These are phyloP conservation scores for Sceliomorpha sp. DNA, from an alignment of 2,888 invertebrate genomes.

Conservation along the genomic window DNA sequence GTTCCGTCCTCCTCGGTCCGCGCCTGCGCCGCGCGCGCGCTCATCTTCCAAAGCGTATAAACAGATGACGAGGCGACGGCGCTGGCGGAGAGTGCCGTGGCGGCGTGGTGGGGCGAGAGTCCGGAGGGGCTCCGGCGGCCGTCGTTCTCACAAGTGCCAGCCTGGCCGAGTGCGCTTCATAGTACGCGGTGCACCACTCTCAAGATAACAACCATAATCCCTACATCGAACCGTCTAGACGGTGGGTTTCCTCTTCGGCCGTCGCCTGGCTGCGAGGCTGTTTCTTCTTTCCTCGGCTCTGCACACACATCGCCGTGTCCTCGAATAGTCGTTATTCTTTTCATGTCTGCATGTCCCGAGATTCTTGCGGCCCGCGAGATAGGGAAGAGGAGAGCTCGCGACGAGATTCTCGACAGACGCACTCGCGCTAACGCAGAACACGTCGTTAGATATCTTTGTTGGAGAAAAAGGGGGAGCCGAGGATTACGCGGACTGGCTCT, in stretches of 20 bases:
- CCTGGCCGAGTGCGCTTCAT: constrained; percentile 19
- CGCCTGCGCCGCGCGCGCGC: constrained; percentile 59
- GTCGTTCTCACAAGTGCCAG: constrained; percentile 26
- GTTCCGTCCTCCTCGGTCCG: constrained; percentile 22
- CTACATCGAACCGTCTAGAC: constrained; percentile 13
- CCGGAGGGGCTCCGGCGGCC: constrained; percentile 61
- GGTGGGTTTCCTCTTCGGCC: neutral
- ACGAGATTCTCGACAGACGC: too few species aligned
- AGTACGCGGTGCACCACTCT: constrained; percentile 22
- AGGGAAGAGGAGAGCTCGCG: too few species aligned
- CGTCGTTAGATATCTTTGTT: too few species aligned
- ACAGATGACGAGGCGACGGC: constrained; percentile 45
- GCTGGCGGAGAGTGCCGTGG: constrained; percentile 38
- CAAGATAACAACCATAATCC: constrained; percentile 26
- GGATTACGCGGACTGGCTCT: too few species aligned
- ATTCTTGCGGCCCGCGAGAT: too few species aligned
- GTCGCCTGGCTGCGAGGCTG: too few species aligned
- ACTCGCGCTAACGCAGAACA: too few species aligned
- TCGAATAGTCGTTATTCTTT: neutral
- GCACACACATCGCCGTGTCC: neutral
- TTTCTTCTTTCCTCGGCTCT: too few species aligned
- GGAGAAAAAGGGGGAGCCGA: too few species aligned
- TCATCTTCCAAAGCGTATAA: constrained; percentile 31
- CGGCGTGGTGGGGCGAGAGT: constrained; percentile 15
- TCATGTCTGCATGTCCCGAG: too few species aligned